A percentile compares a stretch with the other conserved stretches of the same genome.
phyloP scores from a whole-genome alignment of 2,113 vertebrate genomes.

The Thymallus thymallus region DNA sequence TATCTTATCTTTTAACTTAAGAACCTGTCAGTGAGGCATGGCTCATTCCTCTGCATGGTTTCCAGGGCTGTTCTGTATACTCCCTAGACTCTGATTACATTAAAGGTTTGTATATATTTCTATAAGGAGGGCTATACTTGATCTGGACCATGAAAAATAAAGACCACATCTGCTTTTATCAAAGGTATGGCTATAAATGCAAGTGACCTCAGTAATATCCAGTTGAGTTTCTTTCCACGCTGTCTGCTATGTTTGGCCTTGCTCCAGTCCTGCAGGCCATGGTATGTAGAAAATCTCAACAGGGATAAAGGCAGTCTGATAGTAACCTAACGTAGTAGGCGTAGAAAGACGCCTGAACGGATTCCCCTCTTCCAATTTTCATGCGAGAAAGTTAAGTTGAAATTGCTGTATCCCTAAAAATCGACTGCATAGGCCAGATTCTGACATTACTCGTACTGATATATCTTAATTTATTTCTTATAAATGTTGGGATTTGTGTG shows the following conservation, averaged over 20 bases:
- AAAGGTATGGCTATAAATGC: conserved; percentile 14
- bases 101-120: conserved; percentile 5
- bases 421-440: too few relatives aligned
- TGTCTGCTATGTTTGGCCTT: conserved; percentile 21
- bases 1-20: conserved; percentile 4
- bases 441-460: too few relatives aligned
- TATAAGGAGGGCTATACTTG: background rate
- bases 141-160: conserved; percentile 1
- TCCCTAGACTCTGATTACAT: background rate
- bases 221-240: conserved; percentile 12
- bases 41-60: background rate
- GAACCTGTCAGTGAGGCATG: conserved; percentile 2
- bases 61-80: conserved; percentile 1
- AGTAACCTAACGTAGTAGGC: too few relatives aligned
- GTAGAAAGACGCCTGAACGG: too few relatives aligned
- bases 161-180: conserved; percentile 11
- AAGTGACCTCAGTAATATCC: background rate
- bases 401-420: too few relatives aligned
- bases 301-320: conserved; percentile 1
- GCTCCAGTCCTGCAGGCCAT: conserved; percentile 1
- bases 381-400: too few relatives aligned
- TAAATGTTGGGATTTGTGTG: too few relatives aligned
- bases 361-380: too few relatives aligned
- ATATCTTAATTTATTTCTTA: too few relatives aligned
- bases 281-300: background rate